Evolutionary conservation across 2,888 invertebrate species (phyloP).

Genomic region (Ctena decussata): DNA sequence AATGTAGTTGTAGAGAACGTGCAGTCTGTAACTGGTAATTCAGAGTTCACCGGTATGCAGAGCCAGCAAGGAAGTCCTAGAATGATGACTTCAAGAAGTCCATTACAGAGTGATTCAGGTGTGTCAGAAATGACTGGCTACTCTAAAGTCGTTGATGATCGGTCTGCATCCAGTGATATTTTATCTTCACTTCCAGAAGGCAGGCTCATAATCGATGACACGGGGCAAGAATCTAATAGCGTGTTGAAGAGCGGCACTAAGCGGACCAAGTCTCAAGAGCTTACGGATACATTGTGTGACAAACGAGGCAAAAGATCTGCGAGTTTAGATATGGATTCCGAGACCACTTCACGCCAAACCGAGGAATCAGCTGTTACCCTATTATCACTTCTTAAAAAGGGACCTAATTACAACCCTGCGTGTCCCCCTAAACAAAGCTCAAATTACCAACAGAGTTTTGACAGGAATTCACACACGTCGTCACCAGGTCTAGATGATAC

Average conservation of each 20-base stretch:
- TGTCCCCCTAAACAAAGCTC: conserved; percentile 58
- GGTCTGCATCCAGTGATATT: conserved; percentile 23
- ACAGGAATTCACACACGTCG: conserved; percentile 13
- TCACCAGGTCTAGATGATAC: conserved; percentile 57
- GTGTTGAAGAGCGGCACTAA: neutral
- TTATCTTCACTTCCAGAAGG: conserved; percentile 25
- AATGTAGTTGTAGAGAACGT: conserved; percentile 80
- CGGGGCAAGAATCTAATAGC: neutral
- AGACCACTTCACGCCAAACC: neutral
- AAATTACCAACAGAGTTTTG: neutral
- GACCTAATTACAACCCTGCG: conserved; percentile 75
- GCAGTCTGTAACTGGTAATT: conserved; percentile 59
- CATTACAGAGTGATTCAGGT: conserved; percentile 63
- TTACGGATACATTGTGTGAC: neutral
- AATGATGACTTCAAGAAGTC: conserved; percentile 34
- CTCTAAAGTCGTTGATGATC: conserved; percentile 35
- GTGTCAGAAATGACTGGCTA: conserved; percentile 58
- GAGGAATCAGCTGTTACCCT: conserved; percentile 77
- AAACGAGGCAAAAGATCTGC: neutral
- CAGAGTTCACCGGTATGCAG: conserved; percentile 74
- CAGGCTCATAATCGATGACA: conserved; percentile 39
- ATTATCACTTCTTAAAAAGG: conserved; percentile 77
- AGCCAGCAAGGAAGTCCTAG: conserved; percentile 78
- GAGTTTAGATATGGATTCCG: neutral
- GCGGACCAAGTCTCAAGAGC: neutral